Base-by-base conservation (phyloP, 2,888 invertebrate genomes). In the Cyclophora albipunctata region DNA sequence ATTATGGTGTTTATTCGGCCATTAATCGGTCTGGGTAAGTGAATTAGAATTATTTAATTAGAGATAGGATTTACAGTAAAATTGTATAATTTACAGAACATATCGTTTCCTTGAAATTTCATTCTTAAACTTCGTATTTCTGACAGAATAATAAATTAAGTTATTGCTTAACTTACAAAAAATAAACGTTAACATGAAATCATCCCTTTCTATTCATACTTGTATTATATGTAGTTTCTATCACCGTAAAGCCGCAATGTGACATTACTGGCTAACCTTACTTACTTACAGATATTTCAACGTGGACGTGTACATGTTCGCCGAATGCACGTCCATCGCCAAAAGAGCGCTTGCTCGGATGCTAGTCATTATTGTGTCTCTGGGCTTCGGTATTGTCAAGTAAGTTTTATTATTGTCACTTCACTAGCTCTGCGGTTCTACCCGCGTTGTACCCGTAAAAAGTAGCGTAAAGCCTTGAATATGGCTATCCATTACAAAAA, bases 311-410 rank as follows among this genome's bases (percentile, higher is more conserved):
- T 93, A 96, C 69, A 89, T 96, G 56, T 91, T 95, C 59, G 98
- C 98, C 0, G 98, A 98, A 84, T 91, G 97, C 84, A 92, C 98
- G 3, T 98, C 98, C 0, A 96, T 96, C 69, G 93, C 94, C 5
- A 98, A 98, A 84, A 87, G 98, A 48, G 95, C 97, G 0, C 88
- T 98, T 59, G 96, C 98, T 0, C 90, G 98, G 59, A 97, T 98
- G 94, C 89, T 98, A 50, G 96, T 98, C 59, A 95, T 98, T 52
- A 97, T 98, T 52, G 98, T 98, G 54, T 96, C 96, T 57, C 90
- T 98, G 46, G 98, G 98, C 46, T 98, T 97, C 85, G 98, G 98
- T 46, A 97, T 98, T 66, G 97, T 98, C 59, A 98, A 97, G 95
- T 95, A 73, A 90, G 93, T 90, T 33, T n/a, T 7, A 34, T 45